Base-by-base conservation (phyloP, 1,140 invertebrate species). In the Bombus difficillimus region DNA sequence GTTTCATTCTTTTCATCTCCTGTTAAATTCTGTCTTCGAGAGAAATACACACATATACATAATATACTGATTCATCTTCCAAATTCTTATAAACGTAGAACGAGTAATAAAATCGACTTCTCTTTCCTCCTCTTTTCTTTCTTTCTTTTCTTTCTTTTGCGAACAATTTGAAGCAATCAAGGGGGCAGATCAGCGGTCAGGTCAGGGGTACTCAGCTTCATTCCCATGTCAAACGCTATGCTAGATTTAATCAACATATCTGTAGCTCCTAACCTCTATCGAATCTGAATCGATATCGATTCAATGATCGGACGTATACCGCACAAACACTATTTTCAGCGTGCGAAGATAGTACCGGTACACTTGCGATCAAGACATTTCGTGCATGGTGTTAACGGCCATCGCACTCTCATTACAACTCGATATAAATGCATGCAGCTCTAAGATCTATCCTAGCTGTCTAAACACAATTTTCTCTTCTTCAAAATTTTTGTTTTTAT, bases 371-470 rank as follows among this genome's bases (percentile, higher is more conserved):
- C 88, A 43, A 77, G 62, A 81, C 85, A 62, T 86, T 64, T 82
- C 88, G 82, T 69, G 68, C 75, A 84, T 73, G 68, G 34, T 75
- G 59, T 87, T 88, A 82, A 82, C 69, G 74, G 53, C 57, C 83
- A 72, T 81, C 72, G 53, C 83, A 74, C 69, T 76, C 66, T 89
- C 86, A 62, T 90, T 78, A 86, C 86, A 91, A 88, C 85, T 91
- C 84, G 83, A 90, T 90, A 90, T 93, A 92, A 93, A 93, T 93
- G 91, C 91, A 93, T 93, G 91, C 92, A 93, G 90, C 92, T 91
- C 91, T 92, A 92, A 89, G 88, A 86, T 89, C 89, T 93, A 93
- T 90, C 85, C 91, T 92, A 93, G 91, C 81, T 91, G 89, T 87
- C 89, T 91, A 92, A 88, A 90, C 89, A 64, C 77, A 47, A 47